Base-by-base conservation (phyloP, 30 jellyfish, hydroid and myxozoan species). In the Turritopsis dohrnii region DNA sequence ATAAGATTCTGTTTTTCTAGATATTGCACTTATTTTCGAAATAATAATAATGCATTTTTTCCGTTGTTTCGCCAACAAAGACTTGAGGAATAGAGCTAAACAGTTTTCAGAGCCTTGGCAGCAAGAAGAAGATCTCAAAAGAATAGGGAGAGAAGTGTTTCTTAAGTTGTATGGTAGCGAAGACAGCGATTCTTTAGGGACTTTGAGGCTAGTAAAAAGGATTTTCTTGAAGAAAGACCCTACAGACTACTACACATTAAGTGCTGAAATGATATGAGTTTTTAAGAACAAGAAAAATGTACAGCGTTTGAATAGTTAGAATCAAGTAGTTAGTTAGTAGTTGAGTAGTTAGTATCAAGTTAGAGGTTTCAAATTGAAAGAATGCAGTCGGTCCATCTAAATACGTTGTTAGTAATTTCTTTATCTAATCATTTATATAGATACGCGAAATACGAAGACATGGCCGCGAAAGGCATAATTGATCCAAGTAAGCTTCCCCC, bases 201-300 rank as follows among this genome's bases (percentile, higher is more conserved):
- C 72, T 16, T 54, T 54, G 72, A 54, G 72, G 72, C 72, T 54
- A 54, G 72, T 54, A 54, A 54, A 16, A n/a, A 54, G n/a, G 72
- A 54, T 16, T 54, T 18, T 16, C n/a, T 54, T 54, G 72, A 16
- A 18, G n/a, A n/a, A 54, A 54, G n/a, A 54, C 19, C n/a, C n/a
- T 54, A 54, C n/a, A 16, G 18, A 54, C n/a, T n/a, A n/a, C n/a
- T n/a, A n/a, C n/a, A n/a, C n/a, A n/a, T n/a, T n/a, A n/a, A n/a
- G n/a, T n/a, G n/a, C n/a, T n/a, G n/a, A n/a, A n/a, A n/a, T n/a
- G n/a, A n/a, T n/a, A n/a, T n/a, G n/a, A n/a, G n/a, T n/a, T n/a
- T n/a, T n/a, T n/a, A n/a, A n/a, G n/a, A n/a, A n/a, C n/a, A n/a
- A n/a, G n/a, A n/a, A n/a, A n/a, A n/a, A n/a, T n/a, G n/a, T n/a